Conservation (phyloP, 2,888 invertebrate genomes). For the Buathra laborator region DNA sequence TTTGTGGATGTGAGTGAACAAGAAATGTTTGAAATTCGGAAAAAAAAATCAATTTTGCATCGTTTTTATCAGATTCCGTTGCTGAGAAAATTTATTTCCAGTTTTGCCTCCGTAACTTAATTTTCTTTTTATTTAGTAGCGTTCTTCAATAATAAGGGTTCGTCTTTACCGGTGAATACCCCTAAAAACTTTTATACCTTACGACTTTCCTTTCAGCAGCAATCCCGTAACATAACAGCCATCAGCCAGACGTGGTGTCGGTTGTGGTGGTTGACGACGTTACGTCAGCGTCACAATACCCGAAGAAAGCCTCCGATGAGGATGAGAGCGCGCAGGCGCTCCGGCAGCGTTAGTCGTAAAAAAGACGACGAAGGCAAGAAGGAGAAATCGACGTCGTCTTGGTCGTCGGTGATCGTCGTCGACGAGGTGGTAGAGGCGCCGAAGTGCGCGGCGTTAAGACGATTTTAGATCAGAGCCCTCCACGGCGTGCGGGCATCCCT, state of each 20-base stretch:
- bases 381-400: conserved; percentile 65
- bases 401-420: conserved; percentile 66
- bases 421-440: conserved; percentile 68
- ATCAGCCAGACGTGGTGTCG: conserved; percentile 44
- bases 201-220: conserved; percentile 20
- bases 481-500: conserved; percentile 61
- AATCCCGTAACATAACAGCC: conserved; percentile 12
- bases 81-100: not conserved
- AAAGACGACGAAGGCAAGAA: conserved; percentile 53
- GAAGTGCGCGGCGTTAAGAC: conserved; percentile 71
- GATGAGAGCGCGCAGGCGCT: conserved; percentile 65
- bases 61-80: no score
- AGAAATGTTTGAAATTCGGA: no score
- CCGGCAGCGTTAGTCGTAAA: conserved; percentile 57
- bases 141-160: not conserved
- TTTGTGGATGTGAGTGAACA: no score
- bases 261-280: conserved; percentile 49
- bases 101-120: not conserved
- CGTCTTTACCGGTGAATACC: not conserved
- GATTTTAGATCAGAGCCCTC: conserved; percentile 73
- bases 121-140: not conserved
- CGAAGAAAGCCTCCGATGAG: conserved; percentile 35
- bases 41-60: no score
- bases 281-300: conserved; percentile 68
- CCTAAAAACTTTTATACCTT: not conserved